phyloP scores from a whole-genome alignment of 1,140 invertebrate genomes.

The Euura lappo region DNA sequence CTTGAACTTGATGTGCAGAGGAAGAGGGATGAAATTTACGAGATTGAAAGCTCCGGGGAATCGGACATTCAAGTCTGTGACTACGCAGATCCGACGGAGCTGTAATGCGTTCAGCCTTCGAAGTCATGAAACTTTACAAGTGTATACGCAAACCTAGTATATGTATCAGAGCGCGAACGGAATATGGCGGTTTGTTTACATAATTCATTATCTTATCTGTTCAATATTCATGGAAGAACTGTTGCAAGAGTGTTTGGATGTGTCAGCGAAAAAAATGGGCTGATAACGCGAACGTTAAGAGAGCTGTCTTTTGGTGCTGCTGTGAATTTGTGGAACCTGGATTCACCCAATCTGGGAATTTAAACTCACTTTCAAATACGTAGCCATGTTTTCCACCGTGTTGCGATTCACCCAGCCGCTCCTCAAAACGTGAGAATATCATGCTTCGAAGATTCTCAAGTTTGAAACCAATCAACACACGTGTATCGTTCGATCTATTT shows the following conservation, averaged over 20 bases:
- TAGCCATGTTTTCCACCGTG: background rate
- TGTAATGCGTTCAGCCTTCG: no score
- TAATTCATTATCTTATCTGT: background rate
- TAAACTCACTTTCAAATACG: no score
- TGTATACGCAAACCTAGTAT: background rate
- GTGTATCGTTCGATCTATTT: background rate
- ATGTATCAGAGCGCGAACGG: background rate
- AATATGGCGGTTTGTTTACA: background rate
- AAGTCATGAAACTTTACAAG: no score
- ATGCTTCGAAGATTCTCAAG: no score
- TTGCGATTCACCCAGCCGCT: background rate
- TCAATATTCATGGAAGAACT: background rate
- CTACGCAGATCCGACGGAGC: constrained; percentile 20
- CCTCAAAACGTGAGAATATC: background rate
- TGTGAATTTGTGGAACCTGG: no score
- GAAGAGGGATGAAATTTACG: constrained; percentile 29
- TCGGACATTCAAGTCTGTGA: constrained; percentile 43
- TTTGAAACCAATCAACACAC: background rate
- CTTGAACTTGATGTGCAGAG: constrained; percentile 38
- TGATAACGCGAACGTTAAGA: no score
- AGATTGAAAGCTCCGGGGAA: constrained; percentile 37
- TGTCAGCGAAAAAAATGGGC: background rate
- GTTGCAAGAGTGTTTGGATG: background rate
- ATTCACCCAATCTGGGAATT: no score
- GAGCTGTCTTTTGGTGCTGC: no score